Conservation (phyloP, 2,888 invertebrate species). For the Herminia tarsipennalis region DNA sequence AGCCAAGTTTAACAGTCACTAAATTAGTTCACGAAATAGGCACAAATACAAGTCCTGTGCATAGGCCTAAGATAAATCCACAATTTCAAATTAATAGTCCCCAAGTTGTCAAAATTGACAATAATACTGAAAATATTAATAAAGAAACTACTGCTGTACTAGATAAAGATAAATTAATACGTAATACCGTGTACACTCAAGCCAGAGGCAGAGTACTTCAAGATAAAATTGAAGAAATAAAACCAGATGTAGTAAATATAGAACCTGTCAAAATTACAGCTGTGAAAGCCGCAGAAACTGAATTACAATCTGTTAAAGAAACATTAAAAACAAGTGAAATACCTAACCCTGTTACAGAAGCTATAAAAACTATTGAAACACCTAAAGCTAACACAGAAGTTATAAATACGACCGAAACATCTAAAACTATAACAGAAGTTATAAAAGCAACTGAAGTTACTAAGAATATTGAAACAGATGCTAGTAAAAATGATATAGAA, state of each 20-base stretch:
- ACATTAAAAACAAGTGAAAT: not conserved
- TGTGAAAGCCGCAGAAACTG: not conserved
- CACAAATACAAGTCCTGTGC: constrained; percentile 53
- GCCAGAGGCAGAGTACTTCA: constrained; percentile 68
- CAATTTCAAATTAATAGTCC: constrained; percentile 29
- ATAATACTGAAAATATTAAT: constrained; percentile 11
- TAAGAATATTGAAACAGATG: not conserved
- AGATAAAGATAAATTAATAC: constrained; percentile 66
- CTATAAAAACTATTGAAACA: not conserved
- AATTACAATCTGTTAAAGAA: not conserved
- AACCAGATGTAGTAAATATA: constrained; percentile 1
- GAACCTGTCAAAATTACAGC: not conserved
- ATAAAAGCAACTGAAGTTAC: not conserved
- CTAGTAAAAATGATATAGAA: not conserved
- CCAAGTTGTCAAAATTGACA: constrained; percentile 19
- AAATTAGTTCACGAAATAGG: constrained; percentile 48
- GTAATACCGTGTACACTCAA: constrained; percentile 77
- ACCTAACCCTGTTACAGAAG: not conserved
- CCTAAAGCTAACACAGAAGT: no score
- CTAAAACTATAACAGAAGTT: not conserved
- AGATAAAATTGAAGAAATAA: constrained; percentile 51
- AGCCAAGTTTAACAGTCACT: constrained; percentile 42
- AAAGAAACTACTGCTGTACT: constrained; percentile 21
- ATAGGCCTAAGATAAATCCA: constrained; percentile 39
- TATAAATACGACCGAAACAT: not conserved